A percentile compares a stretch with the other conserved stretches of the same genome.
phyloP scores from a whole-genome alignment of 1,140 invertebrate species.

The Musca vetustissima region DNA sequence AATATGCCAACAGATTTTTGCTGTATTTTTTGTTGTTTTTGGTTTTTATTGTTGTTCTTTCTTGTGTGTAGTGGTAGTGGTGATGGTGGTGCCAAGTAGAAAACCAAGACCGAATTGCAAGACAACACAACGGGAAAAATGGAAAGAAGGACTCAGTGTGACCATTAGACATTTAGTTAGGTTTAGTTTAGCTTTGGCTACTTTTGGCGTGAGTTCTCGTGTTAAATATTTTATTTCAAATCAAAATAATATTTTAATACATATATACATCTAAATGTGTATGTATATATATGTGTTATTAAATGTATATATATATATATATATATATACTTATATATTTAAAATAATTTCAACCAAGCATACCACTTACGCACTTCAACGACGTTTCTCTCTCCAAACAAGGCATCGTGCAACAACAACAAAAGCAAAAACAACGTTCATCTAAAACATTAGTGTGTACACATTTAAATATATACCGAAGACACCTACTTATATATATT shows the following conservation, averaged over 20 bases:
- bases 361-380: too few relatives aligned
- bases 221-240: conserved; percentile 4
- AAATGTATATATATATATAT: conserved; percentile 1
- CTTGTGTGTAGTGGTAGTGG: background rate
- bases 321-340: conserved; percentile 11
- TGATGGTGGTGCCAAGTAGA: conserved; percentile 1
- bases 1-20: conserved; percentile 17
- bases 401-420: too few relatives aligned
- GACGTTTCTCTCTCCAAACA: too few relatives aligned
- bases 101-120: conserved; percentile 15
- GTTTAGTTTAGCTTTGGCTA: conserved; percentile 22
- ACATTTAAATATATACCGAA: conserved; percentile 11
- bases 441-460: conserved; percentile 15
- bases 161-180: conserved; percentile 22
- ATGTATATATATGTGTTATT: conserved; percentile 8
- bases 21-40: too few relatives aligned
- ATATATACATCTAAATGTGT: background rate
- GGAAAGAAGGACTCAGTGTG: conserved; percentile 16
- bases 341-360: too few relatives aligned
- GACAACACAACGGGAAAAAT: conserved; percentile 6
- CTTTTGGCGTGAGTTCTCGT: conserved; percentile 23
- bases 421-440: too few relatives aligned
- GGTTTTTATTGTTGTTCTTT: background rate
- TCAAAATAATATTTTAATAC: background rate
- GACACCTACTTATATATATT: conserved; percentile 17